Conservation (phyloP, 2,888 invertebrate genomes). For the Cheilosia vulpina region DNA sequence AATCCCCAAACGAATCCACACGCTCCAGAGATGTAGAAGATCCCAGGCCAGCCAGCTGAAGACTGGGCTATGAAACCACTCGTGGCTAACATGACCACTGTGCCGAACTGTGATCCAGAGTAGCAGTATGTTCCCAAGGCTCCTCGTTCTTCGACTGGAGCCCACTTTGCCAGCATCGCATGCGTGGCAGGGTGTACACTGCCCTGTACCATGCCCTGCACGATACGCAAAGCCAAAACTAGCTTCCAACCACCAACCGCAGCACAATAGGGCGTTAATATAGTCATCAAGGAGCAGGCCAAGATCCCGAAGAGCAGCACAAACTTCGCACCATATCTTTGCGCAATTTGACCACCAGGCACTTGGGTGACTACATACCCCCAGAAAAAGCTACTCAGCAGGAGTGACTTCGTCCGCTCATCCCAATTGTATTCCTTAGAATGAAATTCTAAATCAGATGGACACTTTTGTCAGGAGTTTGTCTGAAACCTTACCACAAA, state of each 20-base stretch:
- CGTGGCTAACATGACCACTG: constrained; percentile 88
- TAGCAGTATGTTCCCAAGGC: constrained; percentile 87
- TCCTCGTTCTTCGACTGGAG: constrained; percentile 88
- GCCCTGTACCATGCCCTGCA: constrained; percentile 89
- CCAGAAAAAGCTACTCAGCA: constrained; percentile 88
- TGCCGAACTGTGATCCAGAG: constrained; percentile 92
- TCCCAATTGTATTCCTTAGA: constrained; percentile 86
- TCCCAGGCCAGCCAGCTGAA: constrained; percentile 89
- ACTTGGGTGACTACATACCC: constrained; percentile 87
- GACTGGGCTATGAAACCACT: constrained; percentile 89
- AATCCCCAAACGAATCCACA: constrained; percentile 87
- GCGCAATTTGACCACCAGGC: constrained; percentile 89
- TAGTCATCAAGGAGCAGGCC: constrained; percentile 87
- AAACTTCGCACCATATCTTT: constrained; percentile 88
- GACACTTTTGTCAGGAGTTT: not conserved
- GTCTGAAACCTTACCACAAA: constrained; percentile 81
- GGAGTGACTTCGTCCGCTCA: constrained; percentile 84
- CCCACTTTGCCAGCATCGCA: constrained; percentile 88
- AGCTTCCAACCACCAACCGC: constrained; percentile 86
- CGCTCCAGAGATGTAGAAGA: constrained; percentile 89
- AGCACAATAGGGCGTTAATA: constrained; percentile 89
- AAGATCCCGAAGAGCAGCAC: constrained; percentile 85
- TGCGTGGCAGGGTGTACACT: constrained; percentile 88
- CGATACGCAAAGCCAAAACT: constrained; percentile 85
- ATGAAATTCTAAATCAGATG: not conserved